Conservation (phyloP, 2,113 vertebrate species). For the Pterocles orientalis region DNA sequence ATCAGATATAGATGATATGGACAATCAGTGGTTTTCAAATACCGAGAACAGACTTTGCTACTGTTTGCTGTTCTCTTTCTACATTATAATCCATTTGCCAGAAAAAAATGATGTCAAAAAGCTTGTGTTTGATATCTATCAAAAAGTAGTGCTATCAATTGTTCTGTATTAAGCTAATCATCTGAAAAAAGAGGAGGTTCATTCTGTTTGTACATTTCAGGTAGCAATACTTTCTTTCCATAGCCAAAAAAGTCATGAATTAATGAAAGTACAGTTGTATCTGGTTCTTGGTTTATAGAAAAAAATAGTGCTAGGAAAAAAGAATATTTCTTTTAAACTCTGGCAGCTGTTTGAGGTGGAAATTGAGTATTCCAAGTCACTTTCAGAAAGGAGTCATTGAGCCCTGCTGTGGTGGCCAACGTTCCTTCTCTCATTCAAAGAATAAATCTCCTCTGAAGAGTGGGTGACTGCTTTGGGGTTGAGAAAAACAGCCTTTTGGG, state of each 20-base stretch:
- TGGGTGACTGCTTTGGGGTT: not conserved
- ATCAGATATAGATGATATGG: not conserved
- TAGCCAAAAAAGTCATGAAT: not conserved
- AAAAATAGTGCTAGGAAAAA: not conserved
- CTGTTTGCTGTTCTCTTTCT: not conserved
- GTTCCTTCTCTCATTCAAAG: not conserved
- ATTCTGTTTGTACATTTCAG: not conserved
- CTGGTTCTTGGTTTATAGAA: not conserved
- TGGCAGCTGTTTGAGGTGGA: conserved; percentile 15
- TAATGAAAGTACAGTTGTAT: not conserved
- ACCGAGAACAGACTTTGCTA: not conserved
- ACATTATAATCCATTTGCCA: not conserved
- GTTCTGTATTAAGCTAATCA: not conserved
- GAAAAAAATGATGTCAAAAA: not conserved
- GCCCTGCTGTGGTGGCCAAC: not conserved
- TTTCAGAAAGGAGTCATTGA: not conserved
- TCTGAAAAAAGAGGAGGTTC: not conserved
- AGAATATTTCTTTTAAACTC: not conserved
- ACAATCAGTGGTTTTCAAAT: not conserved
- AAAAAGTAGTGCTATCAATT: not conserved
- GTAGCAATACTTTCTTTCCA: not conserved
- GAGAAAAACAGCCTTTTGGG: not conserved
- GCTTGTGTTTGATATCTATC: not conserved
- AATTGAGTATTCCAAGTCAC: not conserved
- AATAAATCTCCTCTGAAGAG: not conserved